Percentiles rank a stretch among this genome's conserved stretches.
Evolutionary conservation across 1,140 invertebrate genomes (phyloP).

Genomic region (Aphis craccivora): DNA sequence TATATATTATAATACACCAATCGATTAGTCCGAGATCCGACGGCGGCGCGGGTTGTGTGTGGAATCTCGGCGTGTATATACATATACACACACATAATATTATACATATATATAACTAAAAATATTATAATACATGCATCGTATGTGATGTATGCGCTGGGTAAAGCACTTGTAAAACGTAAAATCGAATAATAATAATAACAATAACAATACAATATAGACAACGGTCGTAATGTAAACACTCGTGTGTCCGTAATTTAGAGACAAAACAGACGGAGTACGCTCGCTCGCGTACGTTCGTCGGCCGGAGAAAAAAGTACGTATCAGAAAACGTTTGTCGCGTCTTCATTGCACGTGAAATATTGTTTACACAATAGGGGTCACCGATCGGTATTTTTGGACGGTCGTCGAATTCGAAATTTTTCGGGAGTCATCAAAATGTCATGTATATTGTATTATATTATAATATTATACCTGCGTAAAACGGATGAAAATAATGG

Average conservation of each 20-base stretch:
- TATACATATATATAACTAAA: not conserved
- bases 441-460: too few relatives aligned
- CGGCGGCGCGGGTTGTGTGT: not conserved
- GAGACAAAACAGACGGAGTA: slow-evolving; percentile 14
- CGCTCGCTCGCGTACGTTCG: not conserved
- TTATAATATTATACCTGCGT: too few relatives aligned
- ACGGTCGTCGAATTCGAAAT: not conserved
- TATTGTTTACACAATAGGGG: not conserved
- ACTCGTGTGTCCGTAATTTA: not conserved
- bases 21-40: not conserved
- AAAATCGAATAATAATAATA: slow-evolving; percentile 17
- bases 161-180: slow-evolving; percentile 22
- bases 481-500: not conserved
- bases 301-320: not conserved
- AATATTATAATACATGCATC: not conserved
- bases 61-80: not conserved
- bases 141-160: not conserved
- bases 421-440: not conserved
- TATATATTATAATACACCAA: not conserved
- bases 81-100: not conserved
- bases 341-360: not conserved
- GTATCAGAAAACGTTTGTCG: not conserved
- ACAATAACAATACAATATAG: not conserved
- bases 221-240: slow-evolving; percentile 6
- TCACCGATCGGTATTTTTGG: not conserved